Evolutionary conservation across 2,888 invertebrate species (phyloP).

Genomic region (Parasteatoda lunata): DNA sequence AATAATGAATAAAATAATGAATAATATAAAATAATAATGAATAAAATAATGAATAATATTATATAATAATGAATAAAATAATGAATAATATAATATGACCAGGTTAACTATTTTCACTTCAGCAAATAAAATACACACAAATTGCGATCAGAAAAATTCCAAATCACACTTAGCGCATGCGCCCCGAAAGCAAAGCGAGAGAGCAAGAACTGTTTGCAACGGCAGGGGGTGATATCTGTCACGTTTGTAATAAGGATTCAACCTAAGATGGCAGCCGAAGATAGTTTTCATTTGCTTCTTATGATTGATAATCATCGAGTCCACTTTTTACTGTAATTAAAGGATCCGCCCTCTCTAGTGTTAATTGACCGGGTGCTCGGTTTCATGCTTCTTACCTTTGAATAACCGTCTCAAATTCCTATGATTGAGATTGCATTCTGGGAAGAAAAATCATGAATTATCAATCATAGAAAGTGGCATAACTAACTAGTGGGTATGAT

Average conservation of each 20-base stretch:
- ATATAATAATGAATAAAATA: too few relatives aligned
- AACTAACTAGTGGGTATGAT: neutral
- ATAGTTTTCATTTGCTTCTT: slow-evolving; percentile 65
- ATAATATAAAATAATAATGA: too few relatives aligned
- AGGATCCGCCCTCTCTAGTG: slow-evolving; percentile 46
- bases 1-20: too few relatives aligned
- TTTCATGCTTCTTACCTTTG: slow-evolving; percentile 22
- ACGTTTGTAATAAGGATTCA: slow-evolving; percentile 68
- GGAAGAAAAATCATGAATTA: neutral
- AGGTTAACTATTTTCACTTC: too few relatives aligned
- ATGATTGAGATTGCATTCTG: slow-evolving; percentile 3
- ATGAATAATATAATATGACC: too few relatives aligned
- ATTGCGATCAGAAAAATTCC: neutral
- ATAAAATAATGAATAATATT: too few relatives aligned
- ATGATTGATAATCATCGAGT: slow-evolving; percentile 65
- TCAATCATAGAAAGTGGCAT: slow-evolving; percentile 5
- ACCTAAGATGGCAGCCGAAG: slow-evolving; percentile 66
- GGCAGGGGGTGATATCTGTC: slow-evolving; percentile 66
- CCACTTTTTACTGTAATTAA: slow-evolving; percentile 66
- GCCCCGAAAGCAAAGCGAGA: slow-evolving; percentile 25
- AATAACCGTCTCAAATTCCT: neutral
- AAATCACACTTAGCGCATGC: slow-evolving; percentile 18
- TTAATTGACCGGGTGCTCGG: slow-evolving; percentile 64
- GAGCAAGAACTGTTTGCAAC: slow-evolving; percentile 7
- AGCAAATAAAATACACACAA: neutral